These are phyloP conservation scores for Cacoxenus indagator DNA, from an alignment of 2,888 invertebrate genomes.

Conservation along the genomic window DNA sequence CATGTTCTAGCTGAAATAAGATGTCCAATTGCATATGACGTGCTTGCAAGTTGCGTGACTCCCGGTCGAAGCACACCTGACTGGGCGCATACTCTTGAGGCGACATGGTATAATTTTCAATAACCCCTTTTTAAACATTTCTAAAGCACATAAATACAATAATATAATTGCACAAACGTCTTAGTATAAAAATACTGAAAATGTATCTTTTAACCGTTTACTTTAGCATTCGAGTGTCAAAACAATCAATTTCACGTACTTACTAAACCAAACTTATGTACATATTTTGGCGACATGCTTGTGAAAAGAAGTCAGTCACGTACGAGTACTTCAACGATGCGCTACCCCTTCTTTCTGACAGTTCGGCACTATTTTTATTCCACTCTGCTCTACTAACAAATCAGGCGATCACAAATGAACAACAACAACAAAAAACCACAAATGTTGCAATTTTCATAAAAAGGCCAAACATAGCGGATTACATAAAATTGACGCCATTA, in stretches of 20 bases:
- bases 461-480: not conserved
- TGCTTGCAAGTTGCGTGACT: not conserved
- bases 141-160: too few species aligned
- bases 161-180: too few species aligned
- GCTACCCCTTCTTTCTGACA: not conserved
- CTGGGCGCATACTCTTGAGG: not conserved
- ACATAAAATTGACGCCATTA: not conserved
- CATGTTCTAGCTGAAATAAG: not conserved
- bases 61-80: not conserved
- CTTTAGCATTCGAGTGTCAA: not conserved
- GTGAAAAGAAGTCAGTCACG: not conserved
- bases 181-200: too few species aligned
- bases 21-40: too few species aligned
- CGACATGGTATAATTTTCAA: too few species aligned
- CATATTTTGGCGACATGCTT: conserved; percentile 15
- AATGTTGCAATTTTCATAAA: conserved; percentile 18
- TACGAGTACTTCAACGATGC: not conserved
- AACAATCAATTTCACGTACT: not conserved
- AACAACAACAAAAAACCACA: not conserved
- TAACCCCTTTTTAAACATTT: too few species aligned
- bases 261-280: not conserved
- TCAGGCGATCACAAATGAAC: not conserved
- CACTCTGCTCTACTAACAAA: conserved; percentile 1
- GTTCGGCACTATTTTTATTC: conserved; percentile 15
- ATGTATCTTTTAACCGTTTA: too few species aligned